These are phyloP conservation scores for Halocynthia roretzi DNA, from an alignment of 23 tunicate genomes.

Conservation along the genomic window DNA sequence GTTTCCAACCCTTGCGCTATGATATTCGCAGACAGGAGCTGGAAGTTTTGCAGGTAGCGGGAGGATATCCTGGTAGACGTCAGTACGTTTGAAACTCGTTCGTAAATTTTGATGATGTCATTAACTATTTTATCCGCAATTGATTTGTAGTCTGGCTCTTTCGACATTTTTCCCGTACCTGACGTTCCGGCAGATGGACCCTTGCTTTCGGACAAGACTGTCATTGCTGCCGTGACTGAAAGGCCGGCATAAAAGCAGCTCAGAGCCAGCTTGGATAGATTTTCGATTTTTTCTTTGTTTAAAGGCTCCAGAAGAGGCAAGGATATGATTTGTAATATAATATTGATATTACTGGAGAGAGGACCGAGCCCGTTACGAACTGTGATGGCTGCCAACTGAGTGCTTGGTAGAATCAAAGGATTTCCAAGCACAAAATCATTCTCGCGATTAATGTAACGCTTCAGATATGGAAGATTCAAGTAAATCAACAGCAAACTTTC, in stretches of 20 bases:
- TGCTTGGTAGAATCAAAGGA: slow-evolving; percentile 17
- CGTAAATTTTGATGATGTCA: slow-evolving; percentile 4
- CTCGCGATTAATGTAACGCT: slow-evolving; percentile 44
- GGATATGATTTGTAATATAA: slow-evolving; percentile 36
- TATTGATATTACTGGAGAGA: slow-evolving; percentile 32
- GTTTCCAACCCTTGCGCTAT: slow-evolving; percentile 4
- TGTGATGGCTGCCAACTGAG: slow-evolving; percentile 22
- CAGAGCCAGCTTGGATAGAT: slow-evolving; percentile 36
- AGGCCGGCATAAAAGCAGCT: slow-evolving; percentile 54
- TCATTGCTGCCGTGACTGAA: slow-evolving; percentile 41
- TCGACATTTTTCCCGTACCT: not conserved
- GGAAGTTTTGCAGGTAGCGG: not conserved
- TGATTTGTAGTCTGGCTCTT: slow-evolving; percentile 19
- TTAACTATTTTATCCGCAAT: slow-evolving; percentile 2
- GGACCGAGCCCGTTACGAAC: slow-evolving; percentile 44
- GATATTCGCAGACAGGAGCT: slow-evolving; percentile 4
- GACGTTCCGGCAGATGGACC: not conserved
- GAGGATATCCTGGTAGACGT: not conserved
- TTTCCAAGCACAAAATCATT: slow-evolving; percentile 12
- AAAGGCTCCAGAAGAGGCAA: slow-evolving; percentile 43
- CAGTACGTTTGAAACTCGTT: not conserved
- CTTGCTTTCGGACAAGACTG: slow-evolving; percentile 13
- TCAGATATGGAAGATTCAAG: slow-evolving; percentile 37
- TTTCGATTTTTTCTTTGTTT: slow-evolving; percentile 19
- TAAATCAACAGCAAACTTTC: slow-evolving; percentile 22